Percentiles rank a stretch among this genome's conserved stretches.
phyloP scores from a whole-genome alignment of 1,140 invertebrate species.

The Atta cephalotes region DNA sequence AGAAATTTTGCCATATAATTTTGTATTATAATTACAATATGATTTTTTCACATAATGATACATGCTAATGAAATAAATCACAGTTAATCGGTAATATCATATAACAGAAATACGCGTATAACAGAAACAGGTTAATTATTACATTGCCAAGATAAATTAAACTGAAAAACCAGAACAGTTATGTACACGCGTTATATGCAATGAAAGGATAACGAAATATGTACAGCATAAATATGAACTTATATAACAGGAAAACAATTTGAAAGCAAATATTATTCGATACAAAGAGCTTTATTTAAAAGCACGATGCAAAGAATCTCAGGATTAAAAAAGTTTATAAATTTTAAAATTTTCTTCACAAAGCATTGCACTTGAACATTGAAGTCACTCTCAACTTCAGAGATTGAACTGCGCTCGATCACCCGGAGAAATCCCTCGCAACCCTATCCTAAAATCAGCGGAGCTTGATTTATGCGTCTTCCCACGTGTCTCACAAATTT shows the following conservation, averaged over 20 bases:
- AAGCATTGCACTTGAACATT: constrained; percentile 26
- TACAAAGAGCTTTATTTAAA: neutral
- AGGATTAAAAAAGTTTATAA: neutral
- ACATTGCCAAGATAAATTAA: neutral
- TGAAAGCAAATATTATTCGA: neutral
- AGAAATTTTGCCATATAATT: constrained; percentile 58
- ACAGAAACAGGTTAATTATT: neutral
- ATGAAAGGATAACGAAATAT: neutral
- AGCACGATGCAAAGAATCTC: neutral
- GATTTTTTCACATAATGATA: constrained; percentile 34
- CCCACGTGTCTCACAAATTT: constrained; percentile 65
- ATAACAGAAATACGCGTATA: neutral
- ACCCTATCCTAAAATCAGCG: constrained; percentile 47
- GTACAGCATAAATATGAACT: neutral
- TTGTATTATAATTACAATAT: constrained; percentile 20
- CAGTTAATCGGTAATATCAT: constrained; percentile 11
- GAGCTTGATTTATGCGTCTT: constrained; percentile 58
- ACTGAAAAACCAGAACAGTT: neutral
- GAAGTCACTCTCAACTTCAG: constrained; percentile 12
- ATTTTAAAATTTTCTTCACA: constrained; percentile 27
- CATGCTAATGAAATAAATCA: constrained; percentile 32
- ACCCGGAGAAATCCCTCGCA: constrained; percentile 35
- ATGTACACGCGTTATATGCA: neutral
- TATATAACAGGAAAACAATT: neutral
- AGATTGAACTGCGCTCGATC: constrained; percentile 49